Evolutionary conservation across 2,113 vertebrate species (phyloP), one percentile per base, ranked within the genome.

Genomic region (Proterorhinus semilunaris): DNA sequence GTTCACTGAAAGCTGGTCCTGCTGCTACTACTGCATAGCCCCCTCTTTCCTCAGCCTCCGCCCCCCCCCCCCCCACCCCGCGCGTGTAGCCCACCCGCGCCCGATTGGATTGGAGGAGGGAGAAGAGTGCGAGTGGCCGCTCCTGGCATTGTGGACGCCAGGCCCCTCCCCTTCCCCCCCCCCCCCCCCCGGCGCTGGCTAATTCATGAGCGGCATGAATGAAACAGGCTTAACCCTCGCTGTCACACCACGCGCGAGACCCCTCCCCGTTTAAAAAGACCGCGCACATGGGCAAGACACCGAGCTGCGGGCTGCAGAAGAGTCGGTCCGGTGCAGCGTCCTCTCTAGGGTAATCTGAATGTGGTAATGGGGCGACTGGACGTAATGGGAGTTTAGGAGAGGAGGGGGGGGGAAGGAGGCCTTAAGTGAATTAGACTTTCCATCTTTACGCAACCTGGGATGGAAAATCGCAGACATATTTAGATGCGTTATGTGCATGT

Each of bases 121-220:
- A 50, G 59, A 48, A 44, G 21, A 52, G 62, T 4, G 17, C 68
- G 6, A 13, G 66, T 43, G 55, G 45, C 62, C 73, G 66, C 62
- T 51, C 48, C 21, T 17, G 55, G 68, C 58, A 66, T 75, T 45
- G 15, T 7, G 10, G 5, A 12, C 44, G 8, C n/a, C 5, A 48
- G 10, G 46, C 13, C 13, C 52, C 61, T 46, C 66, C 66, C n/a
- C n/a, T n/a, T n/a, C n/a, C 13, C 13, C 52, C 61, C 36, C 66
- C 66, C 13, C 13, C 52, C 61, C 36, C 66, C 66, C 66, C 79
- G 27, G 16, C 43, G 3, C 63, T 83, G 77, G 82, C n/a, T 83
- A 83, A 90, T 88, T 87, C 83, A 84, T 69, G 62, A 47, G 72
- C 7, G 83, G 78, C 74, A 65, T 72, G 83, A 79, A 85, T 79